phyloP scores from a whole-genome alignment of 2,888 invertebrate genomes.

The Protophormia terraenovae region DNA sequence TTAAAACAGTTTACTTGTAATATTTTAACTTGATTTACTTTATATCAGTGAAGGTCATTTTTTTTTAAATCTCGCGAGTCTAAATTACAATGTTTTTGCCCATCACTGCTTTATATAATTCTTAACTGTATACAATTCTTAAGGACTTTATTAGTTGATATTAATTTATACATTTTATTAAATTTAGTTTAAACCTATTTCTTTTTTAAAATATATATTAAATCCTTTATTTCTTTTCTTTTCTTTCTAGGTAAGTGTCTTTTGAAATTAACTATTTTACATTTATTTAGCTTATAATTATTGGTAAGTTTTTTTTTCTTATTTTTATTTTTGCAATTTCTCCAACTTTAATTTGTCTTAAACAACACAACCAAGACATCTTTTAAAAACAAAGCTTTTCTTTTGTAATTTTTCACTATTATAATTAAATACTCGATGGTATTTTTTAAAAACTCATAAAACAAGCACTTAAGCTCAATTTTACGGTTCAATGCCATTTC shows the following conservation, averaged over 20 bases:
- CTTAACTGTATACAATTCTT: too few species aligned
- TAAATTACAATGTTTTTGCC: too few species aligned
- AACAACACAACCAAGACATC: neutral
- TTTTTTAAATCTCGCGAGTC: too few species aligned
- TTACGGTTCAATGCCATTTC: conserved; percentile 78
- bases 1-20: too few species aligned
- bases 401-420: conserved; percentile 24
- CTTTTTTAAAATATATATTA: neutral
- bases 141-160: too few species aligned
- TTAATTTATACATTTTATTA: too few species aligned
- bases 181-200: too few species aligned
- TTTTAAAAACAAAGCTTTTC: neutral
- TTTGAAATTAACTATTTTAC: neutral
- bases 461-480: conserved; percentile 75
- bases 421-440: conserved; percentile 58
- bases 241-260: conserved; percentile 75
- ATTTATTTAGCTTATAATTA: neutral
- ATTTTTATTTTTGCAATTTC: neutral
- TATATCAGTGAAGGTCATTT: too few species aligned
- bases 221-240: conserved; percentile 26
- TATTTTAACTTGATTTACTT: too few species aligned
- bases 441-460: conserved; percentile 58
- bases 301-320: conserved; percentile 47
- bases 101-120: too few species aligned
- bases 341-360: neutral